Evolutionary conservation across 2,888 invertebrate genomes (phyloP).

Genomic region (Cataglyphis rosenhaueri): DNA sequence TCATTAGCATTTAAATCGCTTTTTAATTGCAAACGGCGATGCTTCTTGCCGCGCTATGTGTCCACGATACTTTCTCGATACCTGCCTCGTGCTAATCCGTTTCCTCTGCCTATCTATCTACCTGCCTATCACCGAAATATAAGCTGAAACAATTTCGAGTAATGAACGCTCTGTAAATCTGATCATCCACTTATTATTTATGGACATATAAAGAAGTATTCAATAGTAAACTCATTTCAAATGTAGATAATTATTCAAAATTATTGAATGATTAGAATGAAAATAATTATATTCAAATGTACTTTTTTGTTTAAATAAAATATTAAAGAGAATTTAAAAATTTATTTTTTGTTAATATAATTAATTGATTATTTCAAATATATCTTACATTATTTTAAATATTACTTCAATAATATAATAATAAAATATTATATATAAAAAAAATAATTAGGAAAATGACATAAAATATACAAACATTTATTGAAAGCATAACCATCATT

Average conservation of each 20-base stretch:
- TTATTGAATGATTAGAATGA: neutral
- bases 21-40: constrained; percentile 79
- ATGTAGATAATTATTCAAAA: neutral
- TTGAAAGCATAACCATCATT: too few relatives aligned
- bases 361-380: too few relatives aligned
- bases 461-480: too few relatives aligned
- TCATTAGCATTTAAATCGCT: constrained; percentile 81
- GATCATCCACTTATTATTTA: constrained; percentile 80
- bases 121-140: constrained; percentile 20
- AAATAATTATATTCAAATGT: neutral
- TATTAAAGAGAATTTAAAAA: neutral
- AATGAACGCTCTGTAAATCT: constrained; percentile 74
- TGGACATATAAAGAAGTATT: constrained; percentile 53
- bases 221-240: neutral
- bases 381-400: too few relatives aligned
- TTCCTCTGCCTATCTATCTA: neutral
- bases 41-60: constrained; percentile 47
- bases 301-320: neutral
- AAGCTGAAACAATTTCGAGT: constrained; percentile 68
- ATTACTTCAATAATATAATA: too few relatives aligned
- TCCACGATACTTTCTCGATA: constrained; percentile 46
- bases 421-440: too few relatives aligned
- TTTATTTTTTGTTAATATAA: too few relatives aligned
- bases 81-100: constrained; percentile 48
- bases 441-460: too few relatives aligned